Evolutionary conservation across 2,888 invertebrate genomes (phyloP).

Genomic region (Synergus umbraculus): DNA sequence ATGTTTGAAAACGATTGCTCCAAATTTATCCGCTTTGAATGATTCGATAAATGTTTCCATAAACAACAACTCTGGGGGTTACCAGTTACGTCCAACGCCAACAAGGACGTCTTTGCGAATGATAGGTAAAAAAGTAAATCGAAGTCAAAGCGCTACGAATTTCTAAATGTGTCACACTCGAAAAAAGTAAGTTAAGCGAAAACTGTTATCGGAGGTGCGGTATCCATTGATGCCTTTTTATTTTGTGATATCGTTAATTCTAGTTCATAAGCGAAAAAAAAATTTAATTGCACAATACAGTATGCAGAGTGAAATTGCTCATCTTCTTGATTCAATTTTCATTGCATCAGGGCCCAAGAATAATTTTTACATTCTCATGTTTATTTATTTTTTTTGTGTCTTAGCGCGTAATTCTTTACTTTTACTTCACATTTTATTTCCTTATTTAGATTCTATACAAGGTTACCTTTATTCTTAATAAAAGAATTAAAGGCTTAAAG

Average conservation of each 20-base stretch:
- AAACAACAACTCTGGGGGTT: slow-evolving; percentile 60
- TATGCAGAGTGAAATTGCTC: slow-evolving; percentile 66
- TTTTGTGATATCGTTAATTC: slow-evolving; percentile 71
- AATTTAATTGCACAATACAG: slow-evolving; percentile 50
- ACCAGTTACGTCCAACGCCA: slow-evolving; percentile 69
- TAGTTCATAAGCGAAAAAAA: slow-evolving; percentile 59
- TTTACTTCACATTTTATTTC: neutral
- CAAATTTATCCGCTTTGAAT: slow-evolving; percentile 70
- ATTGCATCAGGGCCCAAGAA: slow-evolving; percentile 37
- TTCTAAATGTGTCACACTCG: slow-evolving; percentile 74
- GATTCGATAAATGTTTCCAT: slow-evolving; percentile 9
- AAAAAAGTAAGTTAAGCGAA: slow-evolving; percentile 39
- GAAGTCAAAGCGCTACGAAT: slow-evolving; percentile 81
- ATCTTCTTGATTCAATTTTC: slow-evolving; percentile 53
- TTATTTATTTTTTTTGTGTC: neutral
- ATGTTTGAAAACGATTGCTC: slow-evolving; percentile 77
- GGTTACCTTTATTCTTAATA: neutral
- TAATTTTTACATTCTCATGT: neutral
- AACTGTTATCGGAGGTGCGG: slow-evolving; percentile 42
- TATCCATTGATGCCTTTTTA: slow-evolving; percentile 61
- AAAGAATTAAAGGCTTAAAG: neutral
- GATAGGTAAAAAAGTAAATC: slow-evolving; percentile 81
- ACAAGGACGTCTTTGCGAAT: slow-evolving; percentile 76
- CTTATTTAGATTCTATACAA: neutral
- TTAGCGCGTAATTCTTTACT: neutral